phyloP scores from a whole-genome alignment of 2,888 invertebrate genomes.

The Chrysotoxum bicinctum region DNA sequence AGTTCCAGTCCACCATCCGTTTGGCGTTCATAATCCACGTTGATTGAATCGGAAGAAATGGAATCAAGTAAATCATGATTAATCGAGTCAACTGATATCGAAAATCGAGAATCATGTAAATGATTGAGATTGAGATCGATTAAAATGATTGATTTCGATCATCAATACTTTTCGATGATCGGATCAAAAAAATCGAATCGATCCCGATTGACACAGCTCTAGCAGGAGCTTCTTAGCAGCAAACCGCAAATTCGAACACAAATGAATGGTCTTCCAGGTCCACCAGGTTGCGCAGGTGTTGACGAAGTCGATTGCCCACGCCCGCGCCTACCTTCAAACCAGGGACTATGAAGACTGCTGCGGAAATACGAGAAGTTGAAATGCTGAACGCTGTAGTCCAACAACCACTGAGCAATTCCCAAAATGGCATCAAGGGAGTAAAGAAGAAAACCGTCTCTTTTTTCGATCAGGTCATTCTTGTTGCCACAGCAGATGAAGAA shows the following conservation, averaged over 20 bases:
- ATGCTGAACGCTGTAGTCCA: conserved; percentile 83
- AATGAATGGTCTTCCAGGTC: conserved; percentile 82
- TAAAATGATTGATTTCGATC: too few relatives aligned
- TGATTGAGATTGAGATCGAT: too few relatives aligned
- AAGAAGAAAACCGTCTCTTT: conserved; percentile 97
- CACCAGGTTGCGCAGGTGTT: conserved; percentile 65
- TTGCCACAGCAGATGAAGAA: conserved; percentile 95
- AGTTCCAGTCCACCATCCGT: too few relatives aligned
- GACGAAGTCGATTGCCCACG: conserved; percentile 79
- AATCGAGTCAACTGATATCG: too few relatives aligned
- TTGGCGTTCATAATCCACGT: too few relatives aligned
- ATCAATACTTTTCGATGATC: too few relatives aligned
- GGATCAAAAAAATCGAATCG: too few relatives aligned
- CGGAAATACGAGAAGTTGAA: conserved; percentile 84
- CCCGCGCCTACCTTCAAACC: conserved; percentile 75
- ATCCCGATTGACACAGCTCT: too few relatives aligned
- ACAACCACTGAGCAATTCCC: conserved; percentile 83
- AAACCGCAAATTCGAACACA: conserved; percentile 81
- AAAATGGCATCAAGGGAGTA: conserved; percentile 83
- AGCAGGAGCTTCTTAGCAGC: conserved; percentile 77
- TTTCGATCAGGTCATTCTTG: conserved; percentile 95
- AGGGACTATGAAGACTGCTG: conserved; percentile 82
- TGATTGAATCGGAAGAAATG: too few relatives aligned
- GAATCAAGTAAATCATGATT: too few relatives aligned
- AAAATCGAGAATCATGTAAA: too few relatives aligned